These are phyloP conservation scores for Agriotes lineatus DNA, from an alignment of 2,888 invertebrate species.

Conservation along the genomic window DNA sequence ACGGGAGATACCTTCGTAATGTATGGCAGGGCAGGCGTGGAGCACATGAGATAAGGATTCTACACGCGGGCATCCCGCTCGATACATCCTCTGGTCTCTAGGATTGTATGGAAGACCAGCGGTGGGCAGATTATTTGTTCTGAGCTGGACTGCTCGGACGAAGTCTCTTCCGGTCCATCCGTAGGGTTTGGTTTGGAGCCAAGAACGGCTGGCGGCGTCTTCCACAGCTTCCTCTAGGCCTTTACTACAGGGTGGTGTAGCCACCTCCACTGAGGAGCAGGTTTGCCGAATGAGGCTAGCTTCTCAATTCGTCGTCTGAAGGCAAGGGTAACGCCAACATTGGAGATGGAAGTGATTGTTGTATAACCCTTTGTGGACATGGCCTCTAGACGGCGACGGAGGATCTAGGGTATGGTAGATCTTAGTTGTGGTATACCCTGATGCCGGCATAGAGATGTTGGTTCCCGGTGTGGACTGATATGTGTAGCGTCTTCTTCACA, in stretches of 20 bases:
- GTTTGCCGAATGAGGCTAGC: background rate
- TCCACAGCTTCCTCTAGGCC: constrained; percentile 39
- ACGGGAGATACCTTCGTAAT: background rate
- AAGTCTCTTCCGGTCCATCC: constrained; percentile 38
- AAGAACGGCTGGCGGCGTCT: constrained; percentile 45
- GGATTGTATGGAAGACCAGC: constrained; percentile 34
- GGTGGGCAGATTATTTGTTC: background rate
- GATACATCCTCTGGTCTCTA: background rate
- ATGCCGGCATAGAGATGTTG: constrained; percentile 33
- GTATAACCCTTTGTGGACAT: background rate
- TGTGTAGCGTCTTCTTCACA: constrained; percentile 53
- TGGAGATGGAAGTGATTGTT: background rate
- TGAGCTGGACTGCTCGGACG: constrained; percentile 11
- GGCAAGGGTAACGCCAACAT: background rate
- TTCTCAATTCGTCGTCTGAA: background rate
- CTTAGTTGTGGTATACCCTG: constrained; percentile 52
- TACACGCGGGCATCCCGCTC: background rate
- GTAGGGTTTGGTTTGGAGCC: constrained; percentile 33
- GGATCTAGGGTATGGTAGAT: background rate
- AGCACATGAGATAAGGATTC: constrained; percentile 4
- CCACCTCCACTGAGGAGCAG: constrained; percentile 18
- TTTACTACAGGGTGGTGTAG: constrained; percentile 1
- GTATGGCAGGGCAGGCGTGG: background rate
- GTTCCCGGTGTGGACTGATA: constrained; percentile 51
- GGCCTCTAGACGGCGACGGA: background rate